Evolutionary conservation across 2,888 invertebrate genomes (phyloP), one percentile per base, ranked within the genome.

Genomic region (Cryptus armator): DNA sequence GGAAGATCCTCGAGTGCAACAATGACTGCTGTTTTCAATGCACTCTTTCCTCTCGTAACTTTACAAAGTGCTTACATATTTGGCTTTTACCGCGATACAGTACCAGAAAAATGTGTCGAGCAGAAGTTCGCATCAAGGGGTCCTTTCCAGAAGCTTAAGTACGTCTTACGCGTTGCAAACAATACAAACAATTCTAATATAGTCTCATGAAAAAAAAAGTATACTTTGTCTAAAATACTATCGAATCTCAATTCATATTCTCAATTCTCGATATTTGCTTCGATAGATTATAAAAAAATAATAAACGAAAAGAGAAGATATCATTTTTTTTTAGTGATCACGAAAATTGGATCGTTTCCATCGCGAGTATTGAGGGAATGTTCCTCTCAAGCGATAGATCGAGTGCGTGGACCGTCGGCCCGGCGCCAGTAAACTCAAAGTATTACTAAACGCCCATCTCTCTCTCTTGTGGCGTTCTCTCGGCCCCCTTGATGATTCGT

Each of bases 321-420:
- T 3, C 1, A 24, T 24, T 24, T 24, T 24, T 24, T 24, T 24
- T 24, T 24, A 19, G 24, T 32, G 1, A 29, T 59, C 59, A 32
- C 6, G 14, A 59, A 29, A 29, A 59, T 32, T 32, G 59, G 32
- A 24, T 59, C 10, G 29, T 14, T 9, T 29, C 59, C 14, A 29
- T 59, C 14, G 29, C 24, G 59, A 1, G 59, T 32, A 59, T 32
- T 6, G 59, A 32, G 29, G 59, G 29, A 5, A 59, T 29, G 59
- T 59, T 32, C 29, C 14, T 7, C 32, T 29, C 29, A 24, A 59
- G 59, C 24, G 29, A 59, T 29, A 59, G 12, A 14, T 32, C 44
- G 48, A 24, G 48, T 64, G 67, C 46, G 32, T 37, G 48, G 78
- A 68, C 62, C 74, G 59, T 59, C 59, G 59, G 59, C 59, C 29